A percentile compares a stretch with the other conserved stretches of the same genome.
phyloP scores from a whole-genome alignment of 2,113 vertebrate species.

The Ictalurus punctatus region DNA sequence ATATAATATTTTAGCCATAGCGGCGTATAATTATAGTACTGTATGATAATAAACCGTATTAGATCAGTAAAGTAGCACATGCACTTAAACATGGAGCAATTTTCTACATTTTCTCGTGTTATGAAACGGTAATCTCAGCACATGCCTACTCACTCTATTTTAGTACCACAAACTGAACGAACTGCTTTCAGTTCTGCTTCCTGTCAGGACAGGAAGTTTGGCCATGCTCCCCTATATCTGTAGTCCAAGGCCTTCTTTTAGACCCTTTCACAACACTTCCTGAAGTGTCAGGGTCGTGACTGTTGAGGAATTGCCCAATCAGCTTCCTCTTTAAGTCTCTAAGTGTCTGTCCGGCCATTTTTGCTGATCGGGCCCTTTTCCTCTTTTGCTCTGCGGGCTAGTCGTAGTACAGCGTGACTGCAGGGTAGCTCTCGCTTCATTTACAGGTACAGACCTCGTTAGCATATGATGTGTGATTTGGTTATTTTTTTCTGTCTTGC shows the following conservation, averaged over 20 bases:
- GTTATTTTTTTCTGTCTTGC: background rate
- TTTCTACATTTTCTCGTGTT: background rate
- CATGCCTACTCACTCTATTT: background rate
- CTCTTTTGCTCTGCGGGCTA: background rate
- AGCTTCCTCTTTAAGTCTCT: conserved; percentile 24
- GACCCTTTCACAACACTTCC: conserved; percentile 19
- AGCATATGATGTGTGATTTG: background rate
- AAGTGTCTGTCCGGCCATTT: background rate
- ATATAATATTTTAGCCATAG: background rate
- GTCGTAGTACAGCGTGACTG: background rate
- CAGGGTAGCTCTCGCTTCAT: background rate
- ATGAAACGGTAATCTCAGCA: background rate
- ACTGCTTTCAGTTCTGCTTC: conserved; percentile 65
- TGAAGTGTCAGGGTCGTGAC: conserved; percentile 24
- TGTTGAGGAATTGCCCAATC: conserved; percentile 33
- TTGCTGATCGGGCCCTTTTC: conserved; percentile 1
- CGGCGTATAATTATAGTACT: background rate
- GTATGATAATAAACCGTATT: background rate
- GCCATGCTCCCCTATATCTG: conserved; percentile 17
- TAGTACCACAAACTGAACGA: background rate
- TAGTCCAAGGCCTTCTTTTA: conserved; percentile 17
- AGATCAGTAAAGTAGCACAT: background rate
- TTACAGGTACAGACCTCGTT: conserved; percentile 19
- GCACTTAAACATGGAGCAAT: background rate
- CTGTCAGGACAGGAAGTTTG: conserved; percentile 33